Base-by-base conservation (phyloP, 2,888 invertebrate genomes). In the Pollenia amentaria region DNA sequence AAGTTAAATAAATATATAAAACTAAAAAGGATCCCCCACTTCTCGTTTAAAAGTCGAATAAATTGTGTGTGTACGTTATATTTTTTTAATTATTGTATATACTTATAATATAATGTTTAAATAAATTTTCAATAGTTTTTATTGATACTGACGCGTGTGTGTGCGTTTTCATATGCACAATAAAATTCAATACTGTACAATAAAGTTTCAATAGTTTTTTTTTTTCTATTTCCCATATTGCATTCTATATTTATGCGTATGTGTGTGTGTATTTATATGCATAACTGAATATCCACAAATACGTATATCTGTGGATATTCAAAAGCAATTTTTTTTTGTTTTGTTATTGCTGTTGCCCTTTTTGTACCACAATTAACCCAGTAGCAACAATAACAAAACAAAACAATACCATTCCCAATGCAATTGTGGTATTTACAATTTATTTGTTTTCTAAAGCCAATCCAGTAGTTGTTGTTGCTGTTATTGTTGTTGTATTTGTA, bases 351-450 rank as follows among this genome's bases (percentile, higher is more conserved):
- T 16, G 2, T 73, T 29, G 3, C 11, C 16, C 29, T 40, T 70
- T 46, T 48, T 60, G 38, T 48, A 60, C 57, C 69, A 60, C 78
- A 78, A 69, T 78, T 78, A 69, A 78, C 78, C 60, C 57, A 78
- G 42, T 65, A 65, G 65, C 76, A 65, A 77, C 18, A 60, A 78
- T 44, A 51, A 44, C 18, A 65, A 16, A 65, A 69, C 18, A 78
- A 57, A 78, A 60, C 57, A 78, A 67, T 57, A 48, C 14, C 44
- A 44, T 48, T 38, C 48, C 40, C 48, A 60, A 78, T 48, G 48
- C 78, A 78, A 78, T 69, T 78, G 69, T 60, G 78, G 78, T 69
- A 69, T 78, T 77, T 77, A 48, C 69, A 78, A 78, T 69, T 78
- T 69, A 69, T 69, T 69, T 78, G 21, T 69, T 69, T 57, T 78